phyloP scores from a whole-genome alignment of 2,888 invertebrate genomes.

The Drosophila kambysellisi region DNA sequence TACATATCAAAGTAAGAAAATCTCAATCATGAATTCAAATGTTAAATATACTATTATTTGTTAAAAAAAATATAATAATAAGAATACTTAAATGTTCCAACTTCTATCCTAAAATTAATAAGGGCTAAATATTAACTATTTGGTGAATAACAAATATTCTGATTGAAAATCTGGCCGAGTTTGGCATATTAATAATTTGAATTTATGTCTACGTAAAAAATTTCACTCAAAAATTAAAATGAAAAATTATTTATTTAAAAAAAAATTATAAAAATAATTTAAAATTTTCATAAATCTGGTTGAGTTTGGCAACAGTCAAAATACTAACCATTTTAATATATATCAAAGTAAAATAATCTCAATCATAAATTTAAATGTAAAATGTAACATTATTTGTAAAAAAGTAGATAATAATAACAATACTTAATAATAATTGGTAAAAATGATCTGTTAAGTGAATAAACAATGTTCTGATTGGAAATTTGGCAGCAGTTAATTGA shows the following conservation, averaged over 20 bases:
- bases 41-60: too few relatives aligned
- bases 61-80: not conserved
- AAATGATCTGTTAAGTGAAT: too few relatives aligned
- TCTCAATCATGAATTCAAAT: not conserved
- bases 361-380: too few relatives aligned
- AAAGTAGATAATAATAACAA: too few relatives aligned
- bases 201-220: not conserved
- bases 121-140: not conserved
- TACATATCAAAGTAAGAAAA: not conserved
- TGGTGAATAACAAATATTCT: not conserved
- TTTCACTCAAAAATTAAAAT: too few relatives aligned
- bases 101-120: not conserved
- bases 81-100: not conserved
- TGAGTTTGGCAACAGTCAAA: not conserved
- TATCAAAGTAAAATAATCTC: not conserved
- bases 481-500: too few relatives aligned
- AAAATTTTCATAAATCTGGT: not conserved
- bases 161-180: not conserved
- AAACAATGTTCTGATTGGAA: too few relatives aligned
- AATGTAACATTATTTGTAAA: too few relatives aligned
- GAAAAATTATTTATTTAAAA: too few relatives aligned
- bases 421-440: too few relatives aligned
- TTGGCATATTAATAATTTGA: not conserved
- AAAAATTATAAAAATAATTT: too few relatives aligned
- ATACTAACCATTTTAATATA: not conserved